Base-by-base conservation (phyloP, 2,888 invertebrate species). In the Meiosimyza decipiens region DNA sequence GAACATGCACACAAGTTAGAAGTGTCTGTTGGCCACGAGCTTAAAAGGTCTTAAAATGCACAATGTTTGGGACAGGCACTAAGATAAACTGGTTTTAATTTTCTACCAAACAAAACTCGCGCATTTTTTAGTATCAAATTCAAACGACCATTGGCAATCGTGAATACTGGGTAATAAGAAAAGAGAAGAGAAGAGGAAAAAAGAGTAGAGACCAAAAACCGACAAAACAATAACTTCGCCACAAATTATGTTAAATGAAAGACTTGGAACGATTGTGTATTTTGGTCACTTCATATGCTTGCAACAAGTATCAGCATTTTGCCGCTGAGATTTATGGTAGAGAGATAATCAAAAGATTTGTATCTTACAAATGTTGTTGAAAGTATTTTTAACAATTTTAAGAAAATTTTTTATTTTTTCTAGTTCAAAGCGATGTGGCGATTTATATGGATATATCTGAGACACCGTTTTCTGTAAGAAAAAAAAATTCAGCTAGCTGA, bases 281-380 rank as follows among this genome's bases (percentile, higher is more conserved):
- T 40, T 40, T 40, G 40, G 40, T 9, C 40, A 40, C 9, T 40
- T 3, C 9, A 0, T 55, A 47, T 15, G 49, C 16, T 67, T 55
- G 67, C 55, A 67, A 57, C 67, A 67, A 67, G 67, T 18, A 63
- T 49, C 63, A 11, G 49, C 57, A 28, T 28, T 57, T 57, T 47
- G 22, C 50, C 49, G 40, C 15, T 49, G 49, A 22, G 63, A 63
- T 40, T 63, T 63, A 63, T 63, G 16, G 22, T 1, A 47, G 63
- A 63, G 51, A 52, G 64, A 51, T 18, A 64, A 64, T 28, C 28
- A 52, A 22, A 51, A 22, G 49, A 33, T 22, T 28, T 15, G 28
- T 33, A 64, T 64, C 51, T 28, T 9, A 40, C 40, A 64, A 64
- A 64, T 64, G 49, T 49, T 51, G 51, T 22, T 64, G 28, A 64